phyloP scores from a whole-genome alignment of 2,113 vertebrate genomes.

The Phylloscopus trochilus region DNA sequence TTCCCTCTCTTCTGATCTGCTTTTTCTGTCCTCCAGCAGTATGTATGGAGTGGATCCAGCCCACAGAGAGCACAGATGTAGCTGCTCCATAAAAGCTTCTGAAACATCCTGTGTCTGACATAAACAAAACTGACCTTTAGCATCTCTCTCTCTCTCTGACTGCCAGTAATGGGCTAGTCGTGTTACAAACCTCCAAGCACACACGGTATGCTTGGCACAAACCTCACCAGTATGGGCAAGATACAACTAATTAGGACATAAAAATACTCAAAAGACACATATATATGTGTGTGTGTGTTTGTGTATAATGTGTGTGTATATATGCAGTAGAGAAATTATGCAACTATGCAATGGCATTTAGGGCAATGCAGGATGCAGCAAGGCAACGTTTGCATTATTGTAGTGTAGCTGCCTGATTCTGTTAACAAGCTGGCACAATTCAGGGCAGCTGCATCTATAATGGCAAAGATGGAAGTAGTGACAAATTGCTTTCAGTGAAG shows the following conservation, averaged over 20 bases:
- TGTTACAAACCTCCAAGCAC: not conserved
- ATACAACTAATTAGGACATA: not conserved
- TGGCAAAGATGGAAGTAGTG: not conserved
- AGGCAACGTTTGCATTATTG: not conserved
- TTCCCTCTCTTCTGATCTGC: not conserved
- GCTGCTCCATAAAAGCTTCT: conserved; percentile 34
- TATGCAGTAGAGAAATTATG: not conserved
- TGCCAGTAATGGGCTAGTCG: conserved; percentile 10
- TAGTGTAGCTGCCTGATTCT: not conserved
- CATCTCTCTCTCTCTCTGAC: not conserved
- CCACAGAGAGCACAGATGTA: conserved; percentile 44
- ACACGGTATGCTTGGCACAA: not conserved
- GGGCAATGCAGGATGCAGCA: not conserved
- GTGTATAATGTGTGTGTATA: not conserved
- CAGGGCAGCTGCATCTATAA: not conserved
- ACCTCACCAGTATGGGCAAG: not conserved
- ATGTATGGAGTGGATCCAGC: conserved; percentile 33
- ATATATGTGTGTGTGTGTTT: not conserved
- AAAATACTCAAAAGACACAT: not conserved
- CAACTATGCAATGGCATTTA: not conserved
- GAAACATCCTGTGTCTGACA: conserved; percentile 51
- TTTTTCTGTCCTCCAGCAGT: conserved; percentile 36
- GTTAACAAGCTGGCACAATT: not conserved
- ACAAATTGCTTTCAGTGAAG: not conserved
- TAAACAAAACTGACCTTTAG: conserved; percentile 59